Evolutionary conservation across 2,113 vertebrate genomes (phyloP).

Genomic region (Crotalus helleri): DNA sequence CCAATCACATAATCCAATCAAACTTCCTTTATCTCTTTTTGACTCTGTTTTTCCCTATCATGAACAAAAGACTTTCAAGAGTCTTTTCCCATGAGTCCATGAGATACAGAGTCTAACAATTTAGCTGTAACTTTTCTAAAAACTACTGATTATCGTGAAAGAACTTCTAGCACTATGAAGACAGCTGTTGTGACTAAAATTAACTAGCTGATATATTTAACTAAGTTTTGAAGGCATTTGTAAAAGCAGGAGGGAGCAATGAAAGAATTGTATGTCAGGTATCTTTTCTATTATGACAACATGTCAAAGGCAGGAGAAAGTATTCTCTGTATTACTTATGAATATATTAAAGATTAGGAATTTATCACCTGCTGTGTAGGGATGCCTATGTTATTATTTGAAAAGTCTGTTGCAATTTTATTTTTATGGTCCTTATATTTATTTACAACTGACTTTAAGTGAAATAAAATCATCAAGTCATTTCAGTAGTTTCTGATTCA

Average conservation of each 20-base stretch:
- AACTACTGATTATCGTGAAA: not conserved
- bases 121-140: not conserved
- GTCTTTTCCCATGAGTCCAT: not conserved
- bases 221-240: not conserved
- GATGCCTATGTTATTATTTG: not conserved
- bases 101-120: not conserved
- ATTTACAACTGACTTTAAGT: constrained; percentile 38
- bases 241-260: not conserved
- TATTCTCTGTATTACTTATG: not conserved
- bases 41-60: not conserved
- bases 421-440: constrained; percentile 16
- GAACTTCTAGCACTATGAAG: not conserved
- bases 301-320: not conserved
- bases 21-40: not conserved
- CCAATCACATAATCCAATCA: not conserved
- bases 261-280: not conserved
- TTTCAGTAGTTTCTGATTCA: constrained; percentile 50
- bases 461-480: constrained; percentile 28
- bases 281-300: not conserved
- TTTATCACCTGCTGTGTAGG: not conserved
- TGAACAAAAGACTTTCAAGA: not conserved
- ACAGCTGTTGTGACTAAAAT: not conserved
- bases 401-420: not conserved
- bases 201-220: not conserved
- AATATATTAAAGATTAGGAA: not conserved